These are phyloP conservation scores for Naso thynnoides DNA, from an alignment of 2,797 vertebrate genomes.

Conservation along the genomic window DNA sequence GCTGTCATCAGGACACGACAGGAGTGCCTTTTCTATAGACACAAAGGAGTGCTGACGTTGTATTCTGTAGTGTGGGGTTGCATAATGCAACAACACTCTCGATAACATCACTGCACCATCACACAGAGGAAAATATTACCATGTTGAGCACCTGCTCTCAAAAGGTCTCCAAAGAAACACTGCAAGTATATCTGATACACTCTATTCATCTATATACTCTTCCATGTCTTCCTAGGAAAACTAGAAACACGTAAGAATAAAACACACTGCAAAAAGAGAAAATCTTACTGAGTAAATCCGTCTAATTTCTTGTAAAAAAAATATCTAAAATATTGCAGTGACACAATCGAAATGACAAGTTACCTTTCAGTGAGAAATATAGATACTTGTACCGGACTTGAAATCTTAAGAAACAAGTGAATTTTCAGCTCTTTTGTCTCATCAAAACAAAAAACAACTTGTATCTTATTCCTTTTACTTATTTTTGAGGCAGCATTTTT, in stretches of 20 bases:
- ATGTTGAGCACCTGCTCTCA: constrained; percentile 16
- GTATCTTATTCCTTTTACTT: no score
- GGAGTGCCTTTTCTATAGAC: constrained; percentile 9
- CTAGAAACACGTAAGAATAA: background rate
- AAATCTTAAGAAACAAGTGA: no score
- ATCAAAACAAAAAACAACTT: no score
- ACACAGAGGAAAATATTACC: constrained; percentile 9
- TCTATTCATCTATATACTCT: background rate
- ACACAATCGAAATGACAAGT: no score
- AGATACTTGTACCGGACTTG: no score
- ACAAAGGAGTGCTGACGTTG: constrained; percentile 39
- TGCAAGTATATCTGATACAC: background rate
- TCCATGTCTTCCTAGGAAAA: background rate
- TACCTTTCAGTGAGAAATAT: no score
- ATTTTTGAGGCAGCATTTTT: no score
- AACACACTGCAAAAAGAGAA: no score
- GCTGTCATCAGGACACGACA: background rate
- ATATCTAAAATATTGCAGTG: no score
- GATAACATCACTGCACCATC: constrained; percentile 37
- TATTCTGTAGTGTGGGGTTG: background rate
- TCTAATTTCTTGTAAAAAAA: no score
- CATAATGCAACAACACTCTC: constrained; percentile 17
- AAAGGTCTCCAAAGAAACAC: constrained; percentile 14
- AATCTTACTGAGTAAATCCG: no score
- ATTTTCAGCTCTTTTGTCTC: no score